phyloP scores from a whole-genome alignment of 1,140 invertebrate species.

The Achatina immaculata region DNA sequence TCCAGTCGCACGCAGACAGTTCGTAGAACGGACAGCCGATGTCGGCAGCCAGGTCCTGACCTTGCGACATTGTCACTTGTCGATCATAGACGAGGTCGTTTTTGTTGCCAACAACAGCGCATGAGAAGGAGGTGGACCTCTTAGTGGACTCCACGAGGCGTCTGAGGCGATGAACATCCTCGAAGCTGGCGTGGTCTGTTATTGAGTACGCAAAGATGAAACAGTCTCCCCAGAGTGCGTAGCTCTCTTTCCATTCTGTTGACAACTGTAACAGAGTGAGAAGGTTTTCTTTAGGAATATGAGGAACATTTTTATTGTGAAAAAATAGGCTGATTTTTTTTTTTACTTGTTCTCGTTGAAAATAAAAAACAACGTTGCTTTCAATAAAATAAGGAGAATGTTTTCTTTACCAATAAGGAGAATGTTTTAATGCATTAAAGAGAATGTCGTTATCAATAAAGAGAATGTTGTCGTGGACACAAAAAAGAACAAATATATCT shows the following conservation, averaged over 20 bases:
- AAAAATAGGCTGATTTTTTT: too few species aligned
- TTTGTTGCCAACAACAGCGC: constrained; percentile 89
- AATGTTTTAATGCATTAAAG: too few species aligned
- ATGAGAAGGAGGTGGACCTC: constrained; percentile 73
- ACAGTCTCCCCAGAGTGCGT: constrained; percentile 83
- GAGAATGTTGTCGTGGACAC: too few species aligned
- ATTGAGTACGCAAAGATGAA: constrained; percentile 91
- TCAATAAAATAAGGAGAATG: too few species aligned
- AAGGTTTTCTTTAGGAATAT: too few species aligned
- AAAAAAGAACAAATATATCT: too few species aligned
- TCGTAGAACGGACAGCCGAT: constrained; percentile 86
- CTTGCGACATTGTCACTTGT: constrained; percentile 87
- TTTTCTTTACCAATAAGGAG: too few species aligned
- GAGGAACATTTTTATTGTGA: too few species aligned
- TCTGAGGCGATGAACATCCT: constrained; percentile 83
- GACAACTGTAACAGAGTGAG: neutral
- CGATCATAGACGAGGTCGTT: constrained; percentile 91
- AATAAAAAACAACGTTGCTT: too few species aligned
- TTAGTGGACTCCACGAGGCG: constrained; percentile 81
- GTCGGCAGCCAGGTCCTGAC: constrained; percentile 79
- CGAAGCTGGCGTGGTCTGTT: constrained; percentile 87
- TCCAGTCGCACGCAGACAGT: constrained; percentile 77
- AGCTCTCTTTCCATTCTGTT: constrained; percentile 57
- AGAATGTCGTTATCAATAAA: too few species aligned
- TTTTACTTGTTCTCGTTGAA: too few species aligned